Evolutionary conservation across 2,888 invertebrate species (phyloP), one percentile per base, ranked within the genome.

Genomic region (Tachina fera): DNA sequence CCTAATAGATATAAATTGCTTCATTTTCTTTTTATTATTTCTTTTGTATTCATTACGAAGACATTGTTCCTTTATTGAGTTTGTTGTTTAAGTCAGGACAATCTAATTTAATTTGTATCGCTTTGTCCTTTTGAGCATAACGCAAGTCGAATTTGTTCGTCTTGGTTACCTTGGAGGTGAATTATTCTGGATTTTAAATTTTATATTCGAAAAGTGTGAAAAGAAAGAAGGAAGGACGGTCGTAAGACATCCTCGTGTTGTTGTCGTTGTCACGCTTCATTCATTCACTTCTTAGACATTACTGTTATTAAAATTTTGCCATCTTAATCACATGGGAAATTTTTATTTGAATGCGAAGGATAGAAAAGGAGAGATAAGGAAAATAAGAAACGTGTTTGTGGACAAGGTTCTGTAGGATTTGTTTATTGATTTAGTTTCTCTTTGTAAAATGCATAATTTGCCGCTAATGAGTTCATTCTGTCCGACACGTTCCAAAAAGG

Each of bases 391-490:
- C 6, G 31, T 39, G 13, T 61, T 79, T 70, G 22, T 10, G 45
- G 43, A 60, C 31, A 49, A 51, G 41, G 14, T 22, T 60, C 51
- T 51, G n/a, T 70, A 31, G 0, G 31, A 31, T 51, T 41, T 47
- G 8, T 47, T 72, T 67, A n/a, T 6, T 53, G 60, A 19, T 56
- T 14, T 45, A n/a, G 60, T 43, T 75, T 16, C 22, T 14, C 60
- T 49, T 72, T 80, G 41, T 45, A 56, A 67, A 75, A 70, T 65
- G 65, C 84, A 84, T 75, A 75, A 79, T 79, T 84, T 75, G 61
- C 65, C 75, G 75, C 75, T 79, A 84, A 84, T 84, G 74, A 79
- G 79, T 71, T 79, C 76, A 65, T 76, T 80, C 60, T 80, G 79
- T 70, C 79, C 53, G 70, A 71, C 63, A 79, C 58, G 65, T 84